Evolutionary conservation across 2,113 vertebrate species (phyloP), one percentile per base, ranked within the genome.

Genomic region (Ophthalmolycus amberensis): DNA sequence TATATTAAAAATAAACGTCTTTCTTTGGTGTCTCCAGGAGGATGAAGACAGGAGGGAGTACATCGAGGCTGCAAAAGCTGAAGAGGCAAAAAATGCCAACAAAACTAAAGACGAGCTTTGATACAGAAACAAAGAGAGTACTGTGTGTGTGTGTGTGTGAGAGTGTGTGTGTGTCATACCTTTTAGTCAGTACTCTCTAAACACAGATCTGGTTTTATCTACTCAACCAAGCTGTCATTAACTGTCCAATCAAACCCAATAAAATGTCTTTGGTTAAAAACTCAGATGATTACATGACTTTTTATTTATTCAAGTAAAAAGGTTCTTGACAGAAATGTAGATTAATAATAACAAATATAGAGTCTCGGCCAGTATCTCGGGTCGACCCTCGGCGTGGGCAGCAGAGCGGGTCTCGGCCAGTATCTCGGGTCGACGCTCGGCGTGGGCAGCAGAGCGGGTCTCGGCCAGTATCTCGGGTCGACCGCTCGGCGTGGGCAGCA

Each of bases 31-130:
- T 84, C 65, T 89, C 3, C 77, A 95, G 94, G 94, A 96, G 82
- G 93, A 95, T 66, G 85, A 93, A 69, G 88, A 90, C 71, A 91
- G 94, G 76, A 93, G 59, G 89, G 92, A 95, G 64, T 95, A 95
- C 83, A 82, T 89, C 0, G 89, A 95, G 62, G 44, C 89, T 7
- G 59, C 91, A 42, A 92, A 93, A 88, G 87, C 84, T 25, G 88
- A 93, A 58, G 91, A 93, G 18, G 89, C 85, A 46, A 88, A 90
- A 88, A 78, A 77, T 14, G 68, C 27, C 27, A 81, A 83, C 37
- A 10, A 91, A 72, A 66, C 34, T 3, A 93, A 93, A 83, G 88
- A 91, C 0, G 93, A 94, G 80, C 92, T 94, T 85, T 94, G 86
- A 89, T 42, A 9, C 22, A 4, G 15, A 44, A 59, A 65, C 16